Evolutionary conservation across 2,888 invertebrate species (phyloP).

Genomic region (Dione juno): DNA sequence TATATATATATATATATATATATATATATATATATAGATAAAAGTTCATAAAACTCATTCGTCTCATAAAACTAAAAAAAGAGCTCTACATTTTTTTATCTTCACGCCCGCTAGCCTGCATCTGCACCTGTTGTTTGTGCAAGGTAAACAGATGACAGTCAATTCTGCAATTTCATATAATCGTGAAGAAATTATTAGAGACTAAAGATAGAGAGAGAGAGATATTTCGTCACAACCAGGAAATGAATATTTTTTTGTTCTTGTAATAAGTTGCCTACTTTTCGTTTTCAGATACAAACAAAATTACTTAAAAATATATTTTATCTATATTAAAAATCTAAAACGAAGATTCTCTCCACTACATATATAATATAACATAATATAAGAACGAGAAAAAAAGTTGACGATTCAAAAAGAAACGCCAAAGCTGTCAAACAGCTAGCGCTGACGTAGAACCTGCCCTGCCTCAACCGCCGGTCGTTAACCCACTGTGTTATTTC

Average conservation of each 20-base stretch:
- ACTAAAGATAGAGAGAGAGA: too few species aligned
- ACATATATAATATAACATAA: conserved; percentile 18
- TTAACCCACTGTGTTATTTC: conserved; percentile 75
- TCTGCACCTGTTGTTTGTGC: not conserved
- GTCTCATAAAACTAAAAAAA: conserved; percentile 22
- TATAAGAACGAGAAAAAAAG: conserved; percentile 46
- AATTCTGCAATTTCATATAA: not conserved
- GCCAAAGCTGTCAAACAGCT: conserved; percentile 81
- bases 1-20: too few species aligned
- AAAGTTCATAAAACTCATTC: conserved; percentile 28
- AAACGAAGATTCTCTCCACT: not conserved
- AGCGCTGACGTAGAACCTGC: conserved; percentile 64
- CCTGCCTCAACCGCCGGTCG: conserved; percentile 77
- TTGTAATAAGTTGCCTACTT: not conserved
- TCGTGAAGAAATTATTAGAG: not conserved
- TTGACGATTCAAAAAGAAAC: conserved; percentile 78
- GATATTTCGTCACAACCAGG: not conserved
- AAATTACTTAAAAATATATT: not conserved
- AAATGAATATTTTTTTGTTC: not conserved
- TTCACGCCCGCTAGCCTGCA: not conserved
- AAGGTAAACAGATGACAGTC: not conserved
- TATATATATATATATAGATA: too few species aligned
- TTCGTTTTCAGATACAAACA: too few species aligned
- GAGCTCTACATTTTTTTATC: not conserved
- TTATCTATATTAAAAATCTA: not conserved